Conservation (phyloP, 2,888 invertebrate genomes). For the Philonicus albiceps region DNA sequence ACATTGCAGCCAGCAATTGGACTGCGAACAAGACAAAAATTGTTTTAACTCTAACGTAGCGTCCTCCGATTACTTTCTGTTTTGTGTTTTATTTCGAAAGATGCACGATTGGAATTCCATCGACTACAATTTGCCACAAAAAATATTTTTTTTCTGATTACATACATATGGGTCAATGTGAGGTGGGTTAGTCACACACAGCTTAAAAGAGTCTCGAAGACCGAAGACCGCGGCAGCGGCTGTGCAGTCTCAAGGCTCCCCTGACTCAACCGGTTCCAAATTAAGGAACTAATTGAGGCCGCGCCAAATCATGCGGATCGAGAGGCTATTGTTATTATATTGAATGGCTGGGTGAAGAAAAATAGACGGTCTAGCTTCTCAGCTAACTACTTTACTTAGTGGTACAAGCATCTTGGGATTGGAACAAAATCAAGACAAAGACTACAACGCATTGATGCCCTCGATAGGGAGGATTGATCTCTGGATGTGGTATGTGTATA, state of each 20-base stretch:
- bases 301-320: neutral
- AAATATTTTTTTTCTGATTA: neutral
- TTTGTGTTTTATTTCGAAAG: neutral
- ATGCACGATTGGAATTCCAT: conserved; percentile 1
- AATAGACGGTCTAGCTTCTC: neutral
- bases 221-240: neutral
- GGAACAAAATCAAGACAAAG: neutral
- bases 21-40: neutral
- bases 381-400: neutral
- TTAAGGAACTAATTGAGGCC: neutral
- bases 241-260: neutral
- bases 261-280: neutral
- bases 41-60: neutral
- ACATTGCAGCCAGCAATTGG: neutral
- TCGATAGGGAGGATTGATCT: neutral
- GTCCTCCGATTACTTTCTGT: neutral
- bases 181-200: neutral
- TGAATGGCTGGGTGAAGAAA: neutral
- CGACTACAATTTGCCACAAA: neutral
- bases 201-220: neutral
- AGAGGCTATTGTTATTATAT: neutral
- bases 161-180: conserved; percentile 4
- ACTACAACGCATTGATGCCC: neutral
- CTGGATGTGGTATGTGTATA: neutral
- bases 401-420: neutral